These are phyloP conservation scores for Coccyzus lansbergi DNA, from an alignment of 2,797 vertebrate genomes.

Conservation along the genomic window DNA sequence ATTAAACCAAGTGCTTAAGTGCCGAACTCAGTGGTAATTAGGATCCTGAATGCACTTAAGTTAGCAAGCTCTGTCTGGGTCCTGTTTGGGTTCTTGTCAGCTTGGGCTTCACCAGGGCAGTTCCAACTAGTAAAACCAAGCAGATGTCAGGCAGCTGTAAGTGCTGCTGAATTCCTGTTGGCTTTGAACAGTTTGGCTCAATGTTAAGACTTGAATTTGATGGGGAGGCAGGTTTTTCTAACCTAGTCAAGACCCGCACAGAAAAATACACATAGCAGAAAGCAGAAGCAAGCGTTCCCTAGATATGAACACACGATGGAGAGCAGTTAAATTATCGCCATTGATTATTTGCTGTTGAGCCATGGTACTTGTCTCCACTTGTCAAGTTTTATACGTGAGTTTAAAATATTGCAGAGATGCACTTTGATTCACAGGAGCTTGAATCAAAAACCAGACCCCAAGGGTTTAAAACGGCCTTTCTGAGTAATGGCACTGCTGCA, in stretches of 20 bases:
- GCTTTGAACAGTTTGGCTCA: not conserved
- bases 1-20: not conserved
- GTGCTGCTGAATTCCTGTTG: not conserved
- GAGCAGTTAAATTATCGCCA: not conserved
- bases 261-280: not conserved
- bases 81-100: not conserved
- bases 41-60: not conserved
- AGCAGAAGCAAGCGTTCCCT: not conserved
- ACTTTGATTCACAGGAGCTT: not conserved
- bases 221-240: not conserved
- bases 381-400: not conserved
- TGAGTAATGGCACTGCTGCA: not conserved
- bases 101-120: not conserved
- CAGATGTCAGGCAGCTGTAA: not conserved
- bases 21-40: not conserved
- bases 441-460: not conserved
- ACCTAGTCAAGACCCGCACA: not conserved
- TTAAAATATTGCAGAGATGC: not conserved
- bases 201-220: not conserved
- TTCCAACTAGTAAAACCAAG: not conserved
- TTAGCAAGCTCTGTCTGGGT: not conserved
- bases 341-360: not conserved
- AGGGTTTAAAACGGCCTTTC: not conserved
- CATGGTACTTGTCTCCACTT: not conserved
- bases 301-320: rapidly evolving